Evolutionary conservation across 1,140 invertebrate genomes (phyloP).

Genomic region (Tetraneura akinire): DNA sequence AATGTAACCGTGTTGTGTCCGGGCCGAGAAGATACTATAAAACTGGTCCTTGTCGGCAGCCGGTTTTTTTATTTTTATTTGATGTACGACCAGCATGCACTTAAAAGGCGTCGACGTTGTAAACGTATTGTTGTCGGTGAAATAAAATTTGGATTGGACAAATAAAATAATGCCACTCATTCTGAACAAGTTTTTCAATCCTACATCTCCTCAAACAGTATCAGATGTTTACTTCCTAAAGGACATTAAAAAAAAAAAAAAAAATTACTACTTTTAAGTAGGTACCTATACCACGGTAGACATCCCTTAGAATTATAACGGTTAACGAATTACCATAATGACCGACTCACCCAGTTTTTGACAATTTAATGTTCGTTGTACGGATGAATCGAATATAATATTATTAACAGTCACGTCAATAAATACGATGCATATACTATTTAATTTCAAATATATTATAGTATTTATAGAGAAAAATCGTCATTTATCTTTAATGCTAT

Average conservation of each 20-base stretch:
- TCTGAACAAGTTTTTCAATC: constrained; percentile 11
- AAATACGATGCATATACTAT: no score
- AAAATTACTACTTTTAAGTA: not conserved
- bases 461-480: no score
- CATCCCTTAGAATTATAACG: not conserved
- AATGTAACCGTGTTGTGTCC: constrained; percentile 7
- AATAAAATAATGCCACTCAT: constrained; percentile 18
- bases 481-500: no score
- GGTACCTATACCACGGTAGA: not conserved
- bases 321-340: constrained; percentile 38
- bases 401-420: no score
- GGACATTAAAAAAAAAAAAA: not conserved
- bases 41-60: constrained; percentile 32
- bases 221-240: not conserved
- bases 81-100: constrained; percentile 8
- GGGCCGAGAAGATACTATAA: not conserved
- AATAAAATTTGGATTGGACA: constrained; percentile 31
- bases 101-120: constrained; percentile 25
- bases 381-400: not conserved
- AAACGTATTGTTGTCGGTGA: constrained; percentile 31
- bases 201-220: not conserved
- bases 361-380: no score
- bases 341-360: constrained; percentile 27
- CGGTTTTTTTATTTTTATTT: constrained; percentile 7
- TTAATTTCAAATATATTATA: no score